phyloP scores from a whole-genome alignment of 2,113 vertebrate species.

The Psittacula cyanocephala region DNA sequence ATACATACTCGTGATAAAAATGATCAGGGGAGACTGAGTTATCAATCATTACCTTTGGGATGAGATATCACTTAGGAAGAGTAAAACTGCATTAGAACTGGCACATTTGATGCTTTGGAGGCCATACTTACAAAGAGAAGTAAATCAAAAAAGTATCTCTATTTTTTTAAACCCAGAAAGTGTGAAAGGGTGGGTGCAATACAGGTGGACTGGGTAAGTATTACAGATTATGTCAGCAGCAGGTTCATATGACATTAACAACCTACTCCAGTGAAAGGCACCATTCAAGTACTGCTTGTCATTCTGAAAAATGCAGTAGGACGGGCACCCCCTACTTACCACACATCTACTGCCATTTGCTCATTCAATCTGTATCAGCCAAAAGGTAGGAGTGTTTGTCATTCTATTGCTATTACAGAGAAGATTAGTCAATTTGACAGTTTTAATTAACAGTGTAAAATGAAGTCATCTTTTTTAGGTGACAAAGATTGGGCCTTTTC shows the following conservation, averaged over 20 bases:
- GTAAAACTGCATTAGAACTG: neutral
- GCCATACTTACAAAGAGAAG: neutral
- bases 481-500: neutral
- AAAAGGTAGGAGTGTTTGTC: neutral
- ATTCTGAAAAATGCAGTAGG: neutral
- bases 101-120: neutral
- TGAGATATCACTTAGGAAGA: neutral
- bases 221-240: neutral
- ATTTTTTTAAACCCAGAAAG: neutral
- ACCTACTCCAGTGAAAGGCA: neutral
- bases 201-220: neutral
- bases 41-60: neutral
- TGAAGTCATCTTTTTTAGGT: neutral
- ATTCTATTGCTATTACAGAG: neutral
- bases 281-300: neutral
- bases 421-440: neutral
- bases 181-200: neutral
- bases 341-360: neutral
- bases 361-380: neutral
- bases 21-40: neutral
- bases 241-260: neutral
- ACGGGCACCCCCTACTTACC: neutral
- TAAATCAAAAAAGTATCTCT: neutral
- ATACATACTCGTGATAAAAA: neutral
- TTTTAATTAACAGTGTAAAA: neutral